Percentiles rank a stretch among this genome's conserved stretches.
phyloP scores from a whole-genome alignment of 2,113 vertebrate genomes.

The Lepisosteus oculatus region DNA sequence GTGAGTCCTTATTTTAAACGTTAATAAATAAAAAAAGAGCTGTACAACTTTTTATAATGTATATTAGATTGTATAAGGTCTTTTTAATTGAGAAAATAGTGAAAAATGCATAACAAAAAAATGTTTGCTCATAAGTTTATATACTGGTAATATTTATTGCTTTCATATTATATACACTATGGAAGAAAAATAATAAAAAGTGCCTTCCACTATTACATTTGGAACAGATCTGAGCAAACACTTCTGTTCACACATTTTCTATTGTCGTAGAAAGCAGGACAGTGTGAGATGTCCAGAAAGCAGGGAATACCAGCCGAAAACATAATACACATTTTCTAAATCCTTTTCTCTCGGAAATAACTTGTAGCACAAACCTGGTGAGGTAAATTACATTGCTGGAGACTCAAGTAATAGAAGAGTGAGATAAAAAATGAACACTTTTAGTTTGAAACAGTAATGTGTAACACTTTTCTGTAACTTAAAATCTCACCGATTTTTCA shows the following conservation, averaged over 20 bases:
- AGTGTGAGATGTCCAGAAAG: conserved; percentile 40
- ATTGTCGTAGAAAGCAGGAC: conserved; percentile 47
- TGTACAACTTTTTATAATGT: conserved; percentile 79
- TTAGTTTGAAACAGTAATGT: not conserved
- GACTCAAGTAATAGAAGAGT: too few relatives aligned
- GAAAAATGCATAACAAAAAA: conserved; percentile 45
- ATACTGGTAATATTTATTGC: conserved; percentile 77
- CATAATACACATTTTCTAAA: not conserved
- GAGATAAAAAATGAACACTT: too few relatives aligned
- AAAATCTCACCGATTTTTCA: too few relatives aligned
- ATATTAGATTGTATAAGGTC: conserved; percentile 76
- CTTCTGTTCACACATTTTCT: conserved; percentile 33
- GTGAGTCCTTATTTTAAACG: conserved; percentile 97
- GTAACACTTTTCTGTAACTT: too few relatives aligned
- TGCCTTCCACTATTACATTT: conserved; percentile 42
- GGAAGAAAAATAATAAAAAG: conserved; percentile 38
- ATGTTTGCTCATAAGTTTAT: conserved; percentile 53
- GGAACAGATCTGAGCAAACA: conserved; percentile 34
- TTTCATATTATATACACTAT: conserved; percentile 54
- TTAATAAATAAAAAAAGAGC: conserved; percentile 63
- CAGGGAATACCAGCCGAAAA: conserved; percentile 16
- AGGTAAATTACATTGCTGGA: too few relatives aligned
- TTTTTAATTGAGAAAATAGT: conserved; percentile 72
- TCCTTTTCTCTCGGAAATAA: too few relatives aligned
- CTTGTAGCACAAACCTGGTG: too few relatives aligned